Percentiles rank a stretch among this genome's conserved stretches.
Evolutionary conservation across 2,113 vertebrate species (phyloP).

Genomic region (Psephotus haematonotus): DNA sequence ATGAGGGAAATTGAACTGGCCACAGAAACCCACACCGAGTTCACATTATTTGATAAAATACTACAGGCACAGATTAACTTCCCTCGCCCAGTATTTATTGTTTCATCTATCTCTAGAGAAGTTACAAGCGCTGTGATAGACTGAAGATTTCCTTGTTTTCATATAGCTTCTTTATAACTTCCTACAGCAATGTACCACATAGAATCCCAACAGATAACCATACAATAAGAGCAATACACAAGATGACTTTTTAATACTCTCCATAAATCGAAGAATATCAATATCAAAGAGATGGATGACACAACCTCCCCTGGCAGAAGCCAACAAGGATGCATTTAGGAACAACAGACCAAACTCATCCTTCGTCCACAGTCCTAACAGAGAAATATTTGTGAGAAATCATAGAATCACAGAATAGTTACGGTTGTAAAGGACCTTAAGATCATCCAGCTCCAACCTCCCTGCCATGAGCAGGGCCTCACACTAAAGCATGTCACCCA

Average conservation of each 20-base stretch:
- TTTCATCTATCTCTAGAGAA: slow-evolving; percentile 22
- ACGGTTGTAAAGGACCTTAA: too few species aligned
- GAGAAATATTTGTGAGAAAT: neutral
- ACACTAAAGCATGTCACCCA: too few species aligned
- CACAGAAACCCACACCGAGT: neutral
- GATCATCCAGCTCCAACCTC: too few species aligned
- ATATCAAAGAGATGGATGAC: neutral
- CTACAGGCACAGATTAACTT: neutral
- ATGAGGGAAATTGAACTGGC: neutral
- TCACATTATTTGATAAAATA: neutral
- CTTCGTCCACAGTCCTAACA: neutral
- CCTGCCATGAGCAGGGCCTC: too few species aligned
- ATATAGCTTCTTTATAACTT: slow-evolving; percentile 15
- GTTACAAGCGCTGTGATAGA: neutral
- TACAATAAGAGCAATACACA: neutral
- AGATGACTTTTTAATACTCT: slow-evolving; percentile 7
- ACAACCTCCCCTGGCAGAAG: neutral
- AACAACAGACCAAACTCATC: neutral
- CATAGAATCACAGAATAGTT: too few species aligned
- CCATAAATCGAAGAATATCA: slow-evolving; percentile 4
- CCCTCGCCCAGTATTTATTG: neutral
- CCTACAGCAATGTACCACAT: neutral
- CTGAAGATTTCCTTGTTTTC: slow-evolving; percentile 25
- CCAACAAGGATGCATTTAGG: neutral
- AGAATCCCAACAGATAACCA: slow-evolving; percentile 10